Percentiles rank a stretch among this genome's conserved stretches.
Evolutionary conservation across 1,140 invertebrate species (phyloP).

Genomic region (Pristionchus pacificus): DNA sequence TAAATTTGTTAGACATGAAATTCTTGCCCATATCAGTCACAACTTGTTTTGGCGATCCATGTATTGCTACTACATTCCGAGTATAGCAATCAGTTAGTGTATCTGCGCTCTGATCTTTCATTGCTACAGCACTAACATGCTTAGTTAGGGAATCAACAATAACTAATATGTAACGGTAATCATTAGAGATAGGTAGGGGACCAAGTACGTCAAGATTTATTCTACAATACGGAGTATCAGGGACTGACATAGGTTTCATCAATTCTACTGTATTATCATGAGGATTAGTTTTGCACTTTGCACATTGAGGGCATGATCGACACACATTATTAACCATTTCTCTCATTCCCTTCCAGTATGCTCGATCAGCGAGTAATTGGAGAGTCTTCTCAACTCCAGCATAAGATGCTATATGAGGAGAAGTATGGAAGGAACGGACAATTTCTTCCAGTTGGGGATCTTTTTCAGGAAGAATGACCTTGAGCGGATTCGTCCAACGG

Average conservation of each 20-base stretch:
- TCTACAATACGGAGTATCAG: no score
- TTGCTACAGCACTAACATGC: not conserved
- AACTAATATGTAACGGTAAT: not conserved
- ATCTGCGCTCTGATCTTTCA: not conserved
- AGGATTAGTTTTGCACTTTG: no score
- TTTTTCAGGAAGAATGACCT: not conserved
- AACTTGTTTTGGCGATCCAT: not conserved
- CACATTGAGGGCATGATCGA: no score
- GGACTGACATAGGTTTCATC: no score
- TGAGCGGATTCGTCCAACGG: not conserved
- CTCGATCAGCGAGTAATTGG: no score
- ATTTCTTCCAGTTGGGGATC: not conserved
- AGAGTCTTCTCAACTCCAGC: not conserved
- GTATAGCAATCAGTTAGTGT: not conserved
- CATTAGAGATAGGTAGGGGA: not conserved
- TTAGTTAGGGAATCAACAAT: not conserved
- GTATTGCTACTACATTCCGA: not conserved
- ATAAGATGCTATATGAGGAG: not conserved
- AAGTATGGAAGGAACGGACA: not conserved
- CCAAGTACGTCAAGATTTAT: not conserved
- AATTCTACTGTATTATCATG: no score
- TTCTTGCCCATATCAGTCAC: not conserved
- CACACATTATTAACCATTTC: no score
- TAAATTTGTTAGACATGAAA: not conserved
- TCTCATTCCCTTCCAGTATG: no score